These are phyloP conservation scores for human DNA, from an alignment of 2,113 vertebrate genomes.

Conservation along the genomic window GRCh38 chr9:119723001-119723500, in stretches of 20 bases:
- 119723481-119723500: neutral
- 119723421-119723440: slow-evolving; percentile 54
- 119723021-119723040: neutral
- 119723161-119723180: neutral
- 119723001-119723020: neutral
- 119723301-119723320: neutral
- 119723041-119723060: neutral
- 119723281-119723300: neutral
- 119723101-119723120: neutral
- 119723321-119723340: slow-evolving; percentile 32
- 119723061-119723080: neutral
- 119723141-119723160: neutral
- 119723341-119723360: neutral
- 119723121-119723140: neutral
- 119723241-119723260: neutral
- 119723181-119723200: neutral
- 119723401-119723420: slow-evolving; percentile 75
- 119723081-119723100: neutral
- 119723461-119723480: slow-evolving; percentile 72
- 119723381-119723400: neutral
- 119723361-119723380: neutral
- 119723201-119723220: neutral
- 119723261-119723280: neutral
- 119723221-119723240: rapidly evolving
- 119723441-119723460: slow-evolving; percentile 70